Evolutionary conservation across 2,113 vertebrate genomes (phyloP).

Genomic region (Vidua macroura): DNA sequence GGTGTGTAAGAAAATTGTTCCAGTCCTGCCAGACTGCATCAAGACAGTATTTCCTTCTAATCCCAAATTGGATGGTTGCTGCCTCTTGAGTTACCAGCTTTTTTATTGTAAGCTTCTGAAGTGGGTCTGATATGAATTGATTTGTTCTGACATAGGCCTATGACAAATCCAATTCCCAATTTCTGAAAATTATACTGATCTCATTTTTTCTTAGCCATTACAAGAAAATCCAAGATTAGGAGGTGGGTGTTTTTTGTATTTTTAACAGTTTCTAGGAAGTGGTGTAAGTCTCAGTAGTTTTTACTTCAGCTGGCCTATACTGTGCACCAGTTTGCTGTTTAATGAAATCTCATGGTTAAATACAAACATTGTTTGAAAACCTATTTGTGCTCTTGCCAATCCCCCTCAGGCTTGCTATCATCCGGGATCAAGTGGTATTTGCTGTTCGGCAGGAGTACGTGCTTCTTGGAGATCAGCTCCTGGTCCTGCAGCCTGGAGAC

Average conservation of each 20-base stretch:
- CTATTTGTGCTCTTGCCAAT: background rate
- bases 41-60: background rate
- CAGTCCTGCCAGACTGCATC: background rate
- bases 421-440: constrained; percentile 85
- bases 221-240: background rate
- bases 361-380: background rate
- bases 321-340: background rate
- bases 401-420: constrained; percentile 70
- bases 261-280: background rate
- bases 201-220: background rate
- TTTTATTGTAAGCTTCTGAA: background rate
- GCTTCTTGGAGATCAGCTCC: constrained; percentile 79
- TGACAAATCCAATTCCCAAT: background rate
- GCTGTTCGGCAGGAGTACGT: constrained; percentile 92
- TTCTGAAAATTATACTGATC: background rate
- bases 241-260: background rate
- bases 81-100: background rate
- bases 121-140: background rate
- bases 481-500: constrained; percentile 83
- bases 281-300: background rate
- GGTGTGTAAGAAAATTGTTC: background rate
- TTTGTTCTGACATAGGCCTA: background rate
- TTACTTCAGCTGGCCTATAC: background rate
- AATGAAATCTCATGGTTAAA: background rate
- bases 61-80: background rate